These are phyloP conservation scores for Stictonetta naevosa DNA, from an alignment of 2,113 vertebrate species.

Conservation along the genomic window DNA sequence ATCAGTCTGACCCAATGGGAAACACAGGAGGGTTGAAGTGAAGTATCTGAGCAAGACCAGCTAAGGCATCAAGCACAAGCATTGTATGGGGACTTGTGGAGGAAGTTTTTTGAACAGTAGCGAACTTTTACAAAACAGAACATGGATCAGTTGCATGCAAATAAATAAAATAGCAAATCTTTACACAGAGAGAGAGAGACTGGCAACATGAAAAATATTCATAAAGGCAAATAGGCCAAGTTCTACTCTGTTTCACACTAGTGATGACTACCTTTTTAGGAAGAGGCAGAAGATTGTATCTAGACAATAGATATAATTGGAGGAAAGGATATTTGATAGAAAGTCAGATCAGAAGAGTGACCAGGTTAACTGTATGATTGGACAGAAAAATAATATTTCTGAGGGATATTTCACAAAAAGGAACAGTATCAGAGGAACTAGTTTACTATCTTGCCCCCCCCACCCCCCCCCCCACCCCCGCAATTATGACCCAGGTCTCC, in stretches of 20 bases:
- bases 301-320: background rate
- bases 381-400: background rate
- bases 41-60: background rate
- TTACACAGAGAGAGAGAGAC: background rate
- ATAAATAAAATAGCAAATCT: background rate
- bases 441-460: no score
- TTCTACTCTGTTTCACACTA: background rate
- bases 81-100: background rate
- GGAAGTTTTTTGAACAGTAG: background rate
- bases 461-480: no score
- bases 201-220: constrained; percentile 2
- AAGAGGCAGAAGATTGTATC: background rate
- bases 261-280: background rate
- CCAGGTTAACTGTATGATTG: background rate
- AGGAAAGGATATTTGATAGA: background rate
- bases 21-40: background rate
- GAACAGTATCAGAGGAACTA: background rate
- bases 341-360: background rate
- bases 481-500: background rate
- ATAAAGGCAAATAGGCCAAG: background rate
- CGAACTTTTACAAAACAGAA: background rate
- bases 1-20: background rate
- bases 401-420: background rate
- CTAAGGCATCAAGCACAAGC: background rate
- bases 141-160: background rate